Percentiles rank a stretch among this genome's conserved stretches.
Evolutionary conservation across 2,888 invertebrate species (phyloP).

Genomic region (Hyles lineata): DNA sequence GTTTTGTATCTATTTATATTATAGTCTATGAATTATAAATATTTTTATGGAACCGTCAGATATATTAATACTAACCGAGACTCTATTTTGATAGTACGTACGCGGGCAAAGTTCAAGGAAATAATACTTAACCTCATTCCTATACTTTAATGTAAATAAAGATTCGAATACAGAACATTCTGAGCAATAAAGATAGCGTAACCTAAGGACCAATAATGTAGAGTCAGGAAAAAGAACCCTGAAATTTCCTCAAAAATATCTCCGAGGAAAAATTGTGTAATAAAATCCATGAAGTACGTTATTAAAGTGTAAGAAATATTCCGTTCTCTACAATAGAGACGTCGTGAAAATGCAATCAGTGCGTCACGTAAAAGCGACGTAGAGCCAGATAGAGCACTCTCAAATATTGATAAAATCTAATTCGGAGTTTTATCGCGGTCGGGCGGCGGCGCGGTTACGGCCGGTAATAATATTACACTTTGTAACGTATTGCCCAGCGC

Average conservation of each 20-base stretch:
- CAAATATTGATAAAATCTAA: constrained; percentile 31
- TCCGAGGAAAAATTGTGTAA: constrained; percentile 19
- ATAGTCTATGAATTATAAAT: no score
- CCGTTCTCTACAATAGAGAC: constrained; percentile 12
- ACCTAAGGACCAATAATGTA: not conserved
- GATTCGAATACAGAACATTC: not conserved
- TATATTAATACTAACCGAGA: no score
- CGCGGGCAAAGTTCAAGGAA: no score
- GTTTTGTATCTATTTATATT: no score
- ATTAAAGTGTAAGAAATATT: constrained; percentile 22
- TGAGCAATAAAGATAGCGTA: not conserved
- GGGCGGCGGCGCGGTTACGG: constrained; percentile 8
- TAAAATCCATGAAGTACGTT: constrained; percentile 17
- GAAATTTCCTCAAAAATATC: constrained; percentile 15
- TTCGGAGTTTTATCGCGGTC: constrained; percentile 24
- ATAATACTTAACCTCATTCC: not conserved
- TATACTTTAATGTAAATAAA: constrained; percentile 1
- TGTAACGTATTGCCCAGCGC: constrained; percentile 23
- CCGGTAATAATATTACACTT: constrained; percentile 25
- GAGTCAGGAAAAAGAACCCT: not conserved
- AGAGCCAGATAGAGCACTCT: constrained; percentile 25
- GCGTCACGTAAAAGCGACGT: constrained; percentile 22
- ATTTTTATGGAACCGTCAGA: no score
- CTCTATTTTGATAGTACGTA: no score
- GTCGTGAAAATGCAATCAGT: constrained; percentile 30